Evolutionary conservation across 2,888 invertebrate genomes (phyloP).

Genomic region (Eristalis tenax): DNA sequence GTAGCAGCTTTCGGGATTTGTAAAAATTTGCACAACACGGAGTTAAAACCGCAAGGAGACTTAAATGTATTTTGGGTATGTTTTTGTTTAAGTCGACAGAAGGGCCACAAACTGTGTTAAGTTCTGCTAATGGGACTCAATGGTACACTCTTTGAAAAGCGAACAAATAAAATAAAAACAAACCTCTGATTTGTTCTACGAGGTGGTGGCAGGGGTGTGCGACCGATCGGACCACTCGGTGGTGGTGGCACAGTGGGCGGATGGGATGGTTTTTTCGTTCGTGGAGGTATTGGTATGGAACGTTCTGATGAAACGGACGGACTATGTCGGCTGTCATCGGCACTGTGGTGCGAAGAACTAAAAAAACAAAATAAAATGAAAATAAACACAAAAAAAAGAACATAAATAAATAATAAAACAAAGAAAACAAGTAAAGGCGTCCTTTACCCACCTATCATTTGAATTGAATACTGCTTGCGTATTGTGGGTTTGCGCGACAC

Average conservation of each 20-base stretch:
- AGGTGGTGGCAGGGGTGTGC: slow-evolving; percentile 79
- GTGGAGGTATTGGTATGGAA: slow-evolving; percentile 77
- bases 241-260: slow-evolving; percentile 73
- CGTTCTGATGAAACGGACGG: slow-evolving; percentile 78
- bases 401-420: slow-evolving; percentile 35
- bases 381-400: slow-evolving; percentile 4
- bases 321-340: slow-evolving; percentile 77
- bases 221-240: slow-evolving; percentile 74
- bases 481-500: slow-evolving; percentile 56
- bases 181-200: slow-evolving; percentile 79
- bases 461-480: slow-evolving; percentile 73
- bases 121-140: slow-evolving; percentile 9
- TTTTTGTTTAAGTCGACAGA: slow-evolving; percentile 8
- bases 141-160: slow-evolving; percentile 13
- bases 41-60: neutral
- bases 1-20: neutral
- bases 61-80: neutral
- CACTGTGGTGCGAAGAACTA: slow-evolving; percentile 71
- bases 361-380: slow-evolving; percentile 46
- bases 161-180: slow-evolving; percentile 72
- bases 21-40: slow-evolving; percentile 33
- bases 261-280: slow-evolving; percentile 76
- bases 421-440: slow-evolving; percentile 24
- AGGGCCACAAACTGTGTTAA: slow-evolving; percentile 22
- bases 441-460: slow-evolving; percentile 75